A percentile compares a stretch with the other conserved stretches of the same genome.
These are phyloP conservation scores for Branchinecta sandiegonensis DNA, from an alignment of 2,888 invertebrate species.

Conservation along the genomic window DNA sequence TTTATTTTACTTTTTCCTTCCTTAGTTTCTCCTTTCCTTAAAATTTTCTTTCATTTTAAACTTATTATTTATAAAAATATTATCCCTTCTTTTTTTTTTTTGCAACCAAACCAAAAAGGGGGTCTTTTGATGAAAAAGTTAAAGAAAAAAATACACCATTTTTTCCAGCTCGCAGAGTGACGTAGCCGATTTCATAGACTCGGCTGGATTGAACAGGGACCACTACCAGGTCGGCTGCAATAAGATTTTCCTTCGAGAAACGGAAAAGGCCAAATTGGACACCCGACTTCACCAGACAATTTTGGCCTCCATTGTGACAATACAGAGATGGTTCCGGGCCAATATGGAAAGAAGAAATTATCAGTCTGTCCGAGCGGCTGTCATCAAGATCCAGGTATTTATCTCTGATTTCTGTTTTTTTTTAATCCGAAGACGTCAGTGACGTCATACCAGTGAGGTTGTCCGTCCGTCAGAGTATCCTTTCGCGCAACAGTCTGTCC, in stretches of 20 bases:
- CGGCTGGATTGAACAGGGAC: conserved; percentile 66
- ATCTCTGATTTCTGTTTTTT: neutral
- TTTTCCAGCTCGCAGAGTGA: conserved; percentile 60
- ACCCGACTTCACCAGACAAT: conserved; percentile 84
- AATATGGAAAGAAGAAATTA: conserved; percentile 63
- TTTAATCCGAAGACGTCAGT: no score
- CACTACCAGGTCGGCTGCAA: conserved; percentile 78
- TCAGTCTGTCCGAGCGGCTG: conserved; percentile 54
- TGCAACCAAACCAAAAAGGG: no score
- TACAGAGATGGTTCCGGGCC: conserved; percentile 80
- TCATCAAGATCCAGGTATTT: conserved; percentile 51
- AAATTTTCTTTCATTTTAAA: no score
- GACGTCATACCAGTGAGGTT: no score
- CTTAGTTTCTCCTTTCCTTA: no score
- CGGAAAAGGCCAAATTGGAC: conserved; percentile 81
- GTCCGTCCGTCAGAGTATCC: no score
- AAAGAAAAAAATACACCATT: no score
- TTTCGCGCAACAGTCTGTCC: no score
- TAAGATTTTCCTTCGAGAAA: conserved; percentile 85
- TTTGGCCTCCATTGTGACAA: conserved; percentile 75
- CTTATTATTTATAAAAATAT: no score
- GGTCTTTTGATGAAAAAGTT: no score
- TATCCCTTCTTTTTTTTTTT: no score
- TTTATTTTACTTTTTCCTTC: no score
- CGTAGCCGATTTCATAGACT: conserved; percentile 65